These are phyloP conservation scores for Diadophis punctatus DNA, from an alignment of 2,113 vertebrate species.

Conservation along the genomic window DNA sequence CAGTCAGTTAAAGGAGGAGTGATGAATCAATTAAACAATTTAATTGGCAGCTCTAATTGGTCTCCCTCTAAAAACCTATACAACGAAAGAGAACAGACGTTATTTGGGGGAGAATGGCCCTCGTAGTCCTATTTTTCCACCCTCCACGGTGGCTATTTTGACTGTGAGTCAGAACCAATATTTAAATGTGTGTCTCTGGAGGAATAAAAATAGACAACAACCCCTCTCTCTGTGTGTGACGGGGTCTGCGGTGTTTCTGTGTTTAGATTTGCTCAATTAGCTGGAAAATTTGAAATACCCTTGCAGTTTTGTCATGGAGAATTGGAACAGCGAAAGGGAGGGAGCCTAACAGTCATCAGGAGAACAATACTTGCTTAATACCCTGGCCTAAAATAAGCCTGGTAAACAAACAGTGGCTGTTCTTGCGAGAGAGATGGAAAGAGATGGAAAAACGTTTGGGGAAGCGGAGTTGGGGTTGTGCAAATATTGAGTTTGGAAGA, in stretches of 20 bases:
- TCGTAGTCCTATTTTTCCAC: background rate
- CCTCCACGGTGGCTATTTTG: background rate
- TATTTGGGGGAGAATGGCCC: background rate
- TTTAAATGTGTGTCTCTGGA: conserved; percentile 10
- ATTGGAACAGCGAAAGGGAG: background rate
- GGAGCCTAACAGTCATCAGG: conserved; percentile 21
- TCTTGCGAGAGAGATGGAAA: background rate
- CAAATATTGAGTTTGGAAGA: background rate
- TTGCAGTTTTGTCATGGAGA: conserved; percentile 45
- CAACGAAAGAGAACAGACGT: background rate
- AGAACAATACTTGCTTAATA: conserved; percentile 37
- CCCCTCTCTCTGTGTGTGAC: background rate
- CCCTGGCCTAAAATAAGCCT: conserved; percentile 16
- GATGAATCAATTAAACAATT: conserved; percentile 10
- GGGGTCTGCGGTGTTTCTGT: conserved; percentile 15
- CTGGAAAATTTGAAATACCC: conserved; percentile 62
- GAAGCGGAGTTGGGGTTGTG: background rate
- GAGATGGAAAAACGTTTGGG: background rate
- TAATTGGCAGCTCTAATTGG: background rate
- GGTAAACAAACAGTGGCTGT: conserved; percentile 32
- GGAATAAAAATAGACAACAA: conserved; percentile 11
- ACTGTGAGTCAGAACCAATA: conserved; percentile 4
- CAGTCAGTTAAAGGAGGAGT: background rate
- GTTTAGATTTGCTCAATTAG: conserved; percentile 56
- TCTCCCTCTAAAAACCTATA: background rate